Conservation (phyloP, 2,113 vertebrate species). For the Perca schrenkii region DNA sequence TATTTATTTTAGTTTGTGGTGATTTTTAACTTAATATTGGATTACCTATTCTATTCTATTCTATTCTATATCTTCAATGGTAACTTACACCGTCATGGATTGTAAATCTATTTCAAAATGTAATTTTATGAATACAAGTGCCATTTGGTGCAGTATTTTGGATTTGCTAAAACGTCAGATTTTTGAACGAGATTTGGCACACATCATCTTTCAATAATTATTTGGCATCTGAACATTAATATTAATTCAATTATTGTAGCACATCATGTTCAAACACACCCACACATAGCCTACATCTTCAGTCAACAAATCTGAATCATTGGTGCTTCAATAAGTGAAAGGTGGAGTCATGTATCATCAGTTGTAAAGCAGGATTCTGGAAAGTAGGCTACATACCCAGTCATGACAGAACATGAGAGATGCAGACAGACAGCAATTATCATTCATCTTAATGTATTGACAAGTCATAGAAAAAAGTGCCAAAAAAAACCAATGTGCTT, state of each 20-base stretch:
- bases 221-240: background rate
- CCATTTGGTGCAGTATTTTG: background rate
- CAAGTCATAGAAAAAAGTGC: background rate
- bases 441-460: background rate
- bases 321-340: background rate
- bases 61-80: too few species aligned
- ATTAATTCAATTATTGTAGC: background rate
- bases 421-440: background rate
- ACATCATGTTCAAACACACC: background rate
- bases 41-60: too few species aligned
- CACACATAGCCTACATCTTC: too few species aligned
- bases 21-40: background rate
- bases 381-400: too few species aligned
- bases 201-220: background rate
- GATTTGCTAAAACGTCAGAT: background rate
- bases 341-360: background rate
- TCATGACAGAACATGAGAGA: conserved; percentile 33
- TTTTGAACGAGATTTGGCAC: conserved; percentile 2
- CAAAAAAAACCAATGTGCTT: background rate
- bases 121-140: background rate
- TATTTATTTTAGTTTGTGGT: background rate
- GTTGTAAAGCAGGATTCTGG: background rate
- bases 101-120: background rate
- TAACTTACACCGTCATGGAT: too few species aligned
- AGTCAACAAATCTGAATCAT: background rate